phyloP scores from a whole-genome alignment of 2,113 vertebrate species.

The Pantherophis guttatus region DNA sequence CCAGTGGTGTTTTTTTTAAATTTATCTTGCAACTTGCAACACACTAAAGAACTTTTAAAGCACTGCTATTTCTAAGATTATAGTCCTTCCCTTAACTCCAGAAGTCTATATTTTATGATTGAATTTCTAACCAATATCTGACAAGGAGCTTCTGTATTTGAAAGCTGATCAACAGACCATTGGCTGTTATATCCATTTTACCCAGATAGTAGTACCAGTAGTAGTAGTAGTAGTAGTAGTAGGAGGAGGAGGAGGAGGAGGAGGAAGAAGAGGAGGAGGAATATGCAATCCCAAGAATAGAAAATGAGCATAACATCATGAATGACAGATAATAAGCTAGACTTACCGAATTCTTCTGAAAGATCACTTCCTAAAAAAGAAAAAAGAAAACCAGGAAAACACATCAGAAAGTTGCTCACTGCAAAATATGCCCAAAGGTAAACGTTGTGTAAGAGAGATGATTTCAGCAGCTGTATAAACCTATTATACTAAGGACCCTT shows the following conservation, averaged over 20 bases:
- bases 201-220: neutral
- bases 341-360: constrained; percentile 71
- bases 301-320: neutral
- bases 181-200: neutral
- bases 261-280: too few relatives aligned
- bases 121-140: neutral
- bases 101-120: neutral
- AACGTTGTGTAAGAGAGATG: neutral
- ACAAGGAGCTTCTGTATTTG: neutral
- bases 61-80: neutral
- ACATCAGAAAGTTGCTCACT: neutral
- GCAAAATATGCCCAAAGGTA: neutral
- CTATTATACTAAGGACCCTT: neutral
- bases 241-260: too few relatives aligned
- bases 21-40: neutral
- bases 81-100: neutral
- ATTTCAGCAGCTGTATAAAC: neutral
- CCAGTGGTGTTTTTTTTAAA: neutral
- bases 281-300: neutral
- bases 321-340: neutral
- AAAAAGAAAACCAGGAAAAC: constrained; percentile 16
- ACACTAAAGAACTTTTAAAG: neutral
- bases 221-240: too few relatives aligned
- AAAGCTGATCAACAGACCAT: neutral
- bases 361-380: constrained; percentile 62